These are phyloP conservation scores for Ephialtes manifestator DNA, from an alignment of 2,888 invertebrate species.

Conservation along the genomic window DNA sequence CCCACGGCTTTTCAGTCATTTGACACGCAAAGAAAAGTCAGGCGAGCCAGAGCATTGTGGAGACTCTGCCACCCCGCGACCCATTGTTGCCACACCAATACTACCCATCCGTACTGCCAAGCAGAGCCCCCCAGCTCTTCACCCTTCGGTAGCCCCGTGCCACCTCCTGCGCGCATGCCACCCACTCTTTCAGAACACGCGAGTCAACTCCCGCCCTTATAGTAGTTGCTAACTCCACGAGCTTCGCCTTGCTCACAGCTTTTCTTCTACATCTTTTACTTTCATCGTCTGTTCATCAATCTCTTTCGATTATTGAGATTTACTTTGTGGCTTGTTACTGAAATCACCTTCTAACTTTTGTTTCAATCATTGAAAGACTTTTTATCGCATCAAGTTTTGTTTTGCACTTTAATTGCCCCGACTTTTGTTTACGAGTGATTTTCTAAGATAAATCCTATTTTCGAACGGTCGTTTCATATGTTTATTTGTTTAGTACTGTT, in stretches of 20 bases:
- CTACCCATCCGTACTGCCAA: slow-evolving; percentile 68
- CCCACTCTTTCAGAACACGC: slow-evolving; percentile 54
- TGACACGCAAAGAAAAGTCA: slow-evolving; percentile 86
- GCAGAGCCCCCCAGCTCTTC: slow-evolving; percentile 41
- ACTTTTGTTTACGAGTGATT: too few species aligned
- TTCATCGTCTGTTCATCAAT: slow-evolving; percentile 31
- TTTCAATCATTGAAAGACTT: too few species aligned
- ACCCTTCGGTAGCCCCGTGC: slow-evolving; percentile 36
- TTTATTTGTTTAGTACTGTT: too few species aligned
- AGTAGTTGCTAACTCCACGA: slow-evolving; percentile 47
- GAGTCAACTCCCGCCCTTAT: slow-evolving; percentile 57
- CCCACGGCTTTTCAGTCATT: slow-evolving; percentile 85
- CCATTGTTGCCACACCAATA: slow-evolving; percentile 84
- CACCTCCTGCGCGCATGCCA: slow-evolving; percentile 28
- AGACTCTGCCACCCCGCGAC: slow-evolving; percentile 75
- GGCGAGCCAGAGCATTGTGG: slow-evolving; percentile 83
- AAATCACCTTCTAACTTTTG: neutral
- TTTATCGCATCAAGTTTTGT: too few species aligned
- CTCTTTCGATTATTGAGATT: neutral
- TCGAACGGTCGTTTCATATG: too few species aligned
- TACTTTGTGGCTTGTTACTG: neutral
- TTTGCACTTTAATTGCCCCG: too few species aligned
- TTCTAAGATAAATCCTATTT: too few species aligned
- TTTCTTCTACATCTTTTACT: slow-evolving; percentile 31
- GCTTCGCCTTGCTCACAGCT: slow-evolving; percentile 41